phyloP scores from a whole-genome alignment of 2,888 invertebrate species.

The Tetranychus truncatus region DNA sequence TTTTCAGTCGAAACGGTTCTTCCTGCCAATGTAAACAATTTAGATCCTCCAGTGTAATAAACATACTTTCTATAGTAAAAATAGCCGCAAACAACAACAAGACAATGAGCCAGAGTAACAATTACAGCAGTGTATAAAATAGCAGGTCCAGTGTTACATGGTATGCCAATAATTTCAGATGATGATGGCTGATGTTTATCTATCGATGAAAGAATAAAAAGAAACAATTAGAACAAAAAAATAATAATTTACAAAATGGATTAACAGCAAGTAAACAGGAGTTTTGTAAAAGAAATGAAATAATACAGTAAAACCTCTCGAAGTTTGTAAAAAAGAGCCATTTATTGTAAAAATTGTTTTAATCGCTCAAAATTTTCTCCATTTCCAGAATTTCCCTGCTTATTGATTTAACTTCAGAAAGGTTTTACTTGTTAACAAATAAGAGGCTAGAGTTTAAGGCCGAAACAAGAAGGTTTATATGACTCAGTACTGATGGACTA shows the following conservation, averaged over 20 bases:
- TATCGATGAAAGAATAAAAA: not conserved
- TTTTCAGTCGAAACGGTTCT: conserved; percentile 11
- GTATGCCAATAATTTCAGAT: not conserved
- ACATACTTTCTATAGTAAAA: conserved; percentile 24
- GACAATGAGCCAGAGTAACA: conserved; percentile 25
- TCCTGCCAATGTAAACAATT: conserved; percentile 3
- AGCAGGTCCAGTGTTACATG: conserved; percentile 26
- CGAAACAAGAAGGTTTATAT: too few relatives aligned
- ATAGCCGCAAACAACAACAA: conserved; percentile 24
- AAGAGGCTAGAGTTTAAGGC: too few relatives aligned
- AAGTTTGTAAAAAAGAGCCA: too few relatives aligned
- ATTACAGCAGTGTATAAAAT: conserved; percentile 26
- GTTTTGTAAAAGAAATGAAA: not conserved
- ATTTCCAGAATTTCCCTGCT: too few relatives aligned
- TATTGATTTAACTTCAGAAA: too few relatives aligned
- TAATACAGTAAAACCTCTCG: not conserved
- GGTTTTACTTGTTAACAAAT: too few relatives aligned
- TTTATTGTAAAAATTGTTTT: too few relatives aligned
- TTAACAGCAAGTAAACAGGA: not conserved
- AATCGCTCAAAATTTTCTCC: too few relatives aligned
- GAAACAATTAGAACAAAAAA: not conserved
- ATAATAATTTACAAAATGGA: not conserved
- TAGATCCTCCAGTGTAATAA: conserved; percentile 8
- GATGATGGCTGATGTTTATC: conserved; percentile 2
- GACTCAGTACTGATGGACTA: too few relatives aligned